A percentile compares a stretch with the other conserved stretches of the same genome.
Conservation (phyloP, 2,888 invertebrate species). For the Dicranocentrus wangi region DNA sequence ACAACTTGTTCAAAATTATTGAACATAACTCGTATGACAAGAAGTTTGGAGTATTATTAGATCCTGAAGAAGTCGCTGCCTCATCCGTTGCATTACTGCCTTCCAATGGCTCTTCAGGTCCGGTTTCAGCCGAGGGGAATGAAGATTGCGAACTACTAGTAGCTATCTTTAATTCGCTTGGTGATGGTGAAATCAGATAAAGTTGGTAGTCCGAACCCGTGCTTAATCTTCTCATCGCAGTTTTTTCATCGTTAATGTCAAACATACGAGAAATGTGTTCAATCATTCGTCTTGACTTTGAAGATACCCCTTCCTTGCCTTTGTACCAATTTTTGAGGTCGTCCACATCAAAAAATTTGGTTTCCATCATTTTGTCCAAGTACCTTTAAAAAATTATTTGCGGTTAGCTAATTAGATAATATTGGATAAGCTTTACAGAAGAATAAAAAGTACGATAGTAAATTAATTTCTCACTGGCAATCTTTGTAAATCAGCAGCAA, state of each 20-base stretch:
- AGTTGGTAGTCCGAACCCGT: conserved; percentile 43
- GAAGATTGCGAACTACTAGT: conserved; percentile 39
- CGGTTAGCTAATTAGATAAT: too few relatives aligned
- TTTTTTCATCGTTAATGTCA: conserved; percentile 72
- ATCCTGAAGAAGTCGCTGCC: background rate
- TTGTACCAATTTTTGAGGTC: conserved; percentile 73
- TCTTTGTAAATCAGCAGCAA: conserved; percentile 71
- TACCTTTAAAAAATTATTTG: too few relatives aligned
- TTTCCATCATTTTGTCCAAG: conserved; percentile 88
- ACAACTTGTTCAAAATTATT: conserved; percentile 70
- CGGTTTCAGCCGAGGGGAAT: background rate
- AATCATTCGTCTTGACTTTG: conserved; percentile 78
- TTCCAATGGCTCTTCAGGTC: background rate
- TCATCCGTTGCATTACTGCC: background rate
- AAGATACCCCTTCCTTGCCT: conserved; percentile 67
- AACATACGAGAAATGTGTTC: conserved; percentile 80
- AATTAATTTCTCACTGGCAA: conserved; percentile 70
- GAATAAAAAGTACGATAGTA: too few relatives aligned
- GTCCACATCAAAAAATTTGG: conserved; percentile 86
- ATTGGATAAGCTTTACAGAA: too few relatives aligned
- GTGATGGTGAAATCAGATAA: conserved; percentile 14
- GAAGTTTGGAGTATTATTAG: conserved; percentile 23
- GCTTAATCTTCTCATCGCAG: conserved; percentile 52
- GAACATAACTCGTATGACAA: conserved; percentile 70
- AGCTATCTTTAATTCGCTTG: conserved; percentile 38